Evolutionary conservation across 2,113 vertebrate genomes (phyloP).

Genomic region (Istiophorus platypterus): DNA sequence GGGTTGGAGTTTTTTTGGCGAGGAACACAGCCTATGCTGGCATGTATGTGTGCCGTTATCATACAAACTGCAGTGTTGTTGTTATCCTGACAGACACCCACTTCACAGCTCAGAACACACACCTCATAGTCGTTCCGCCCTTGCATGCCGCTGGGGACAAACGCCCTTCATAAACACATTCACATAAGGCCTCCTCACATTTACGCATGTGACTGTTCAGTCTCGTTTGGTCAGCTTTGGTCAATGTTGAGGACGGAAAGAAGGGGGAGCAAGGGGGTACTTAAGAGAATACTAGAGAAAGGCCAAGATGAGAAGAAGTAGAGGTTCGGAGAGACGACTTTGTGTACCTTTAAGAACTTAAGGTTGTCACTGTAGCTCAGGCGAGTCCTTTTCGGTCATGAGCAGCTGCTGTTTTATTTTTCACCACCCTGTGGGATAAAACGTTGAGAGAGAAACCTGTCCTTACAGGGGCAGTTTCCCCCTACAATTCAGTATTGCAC

Average conservation of each 20-base stretch:
- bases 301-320: neutral
- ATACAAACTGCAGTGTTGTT: slow-evolving; percentile 46
- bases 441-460: neutral
- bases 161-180: slow-evolving; percentile 39
- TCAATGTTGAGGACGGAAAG: slow-evolving; percentile 22
- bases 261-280: slow-evolving; percentile 3
- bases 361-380: neutral
- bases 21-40: slow-evolving; percentile 6
- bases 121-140: slow-evolving; percentile 39
- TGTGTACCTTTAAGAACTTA: neutral
- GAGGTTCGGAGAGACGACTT: neutral
- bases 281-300: neutral
- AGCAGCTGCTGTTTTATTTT: neutral
- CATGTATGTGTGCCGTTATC: slow-evolving; percentile 49
- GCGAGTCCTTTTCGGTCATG: neutral
- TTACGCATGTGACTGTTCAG: slow-evolving; percentile 35
- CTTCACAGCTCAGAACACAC: slow-evolving; percentile 71
- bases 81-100: slow-evolving; percentile 70
- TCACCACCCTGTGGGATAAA: neutral
- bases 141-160: slow-evolving; percentile 56
- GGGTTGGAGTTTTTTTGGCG: slow-evolving; percentile 43
- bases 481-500: neutral
- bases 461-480: neutral
- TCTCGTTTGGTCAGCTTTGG: slow-evolving; percentile 66
- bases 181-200: slow-evolving; percentile 22